These are phyloP conservation scores for Ornithoptera alexandrae DNA, from an alignment of 2,888 invertebrate genomes.

Conservation along the genomic window DNA sequence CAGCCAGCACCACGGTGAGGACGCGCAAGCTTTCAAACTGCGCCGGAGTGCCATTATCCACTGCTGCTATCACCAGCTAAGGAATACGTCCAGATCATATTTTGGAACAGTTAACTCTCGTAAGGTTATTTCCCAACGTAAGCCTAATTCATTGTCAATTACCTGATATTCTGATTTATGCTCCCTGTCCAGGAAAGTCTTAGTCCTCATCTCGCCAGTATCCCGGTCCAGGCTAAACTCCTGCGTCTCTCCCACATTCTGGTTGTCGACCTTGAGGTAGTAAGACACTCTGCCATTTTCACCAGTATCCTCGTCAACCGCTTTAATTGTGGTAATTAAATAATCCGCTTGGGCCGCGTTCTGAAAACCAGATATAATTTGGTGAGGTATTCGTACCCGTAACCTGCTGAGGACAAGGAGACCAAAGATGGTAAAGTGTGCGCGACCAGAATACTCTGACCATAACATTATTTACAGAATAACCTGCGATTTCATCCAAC, in stretches of 20 bases:
- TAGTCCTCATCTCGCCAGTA: slow-evolving; percentile 90
- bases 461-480: too few relatives aligned
- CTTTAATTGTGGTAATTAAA: slow-evolving; percentile 89
- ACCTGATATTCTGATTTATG: slow-evolving; percentile 72
- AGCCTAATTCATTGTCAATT: slow-evolving; percentile 9
- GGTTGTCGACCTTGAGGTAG: slow-evolving; percentile 87
- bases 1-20: slow-evolving; percentile 86
- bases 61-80: slow-evolving; percentile 86
- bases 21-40: slow-evolving; percentile 88
- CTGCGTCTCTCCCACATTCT: slow-evolving; percentile 87
- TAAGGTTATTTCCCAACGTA: too few relatives aligned
- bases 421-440: not conserved
- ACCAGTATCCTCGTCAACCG: slow-evolving; percentile 89
- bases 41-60: slow-evolving; percentile 90
- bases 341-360: slow-evolving; percentile 88
- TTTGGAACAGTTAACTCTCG: too few relatives aligned
- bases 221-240: slow-evolving; percentile 89
- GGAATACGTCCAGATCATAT: too few relatives aligned
- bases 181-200: slow-evolving; percentile 89
- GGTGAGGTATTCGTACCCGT: too few relatives aligned
- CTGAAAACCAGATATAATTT: slow-evolving; percentile 49
- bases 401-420: too few relatives aligned
- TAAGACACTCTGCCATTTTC: slow-evolving; percentile 92
- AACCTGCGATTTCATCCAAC: not conserved
- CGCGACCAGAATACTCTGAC: not conserved